Evolutionary conservation across 2,888 invertebrate genomes (phyloP), one percentile per base, ranked within the genome.

Genomic region (Noctua janthe): DNA sequence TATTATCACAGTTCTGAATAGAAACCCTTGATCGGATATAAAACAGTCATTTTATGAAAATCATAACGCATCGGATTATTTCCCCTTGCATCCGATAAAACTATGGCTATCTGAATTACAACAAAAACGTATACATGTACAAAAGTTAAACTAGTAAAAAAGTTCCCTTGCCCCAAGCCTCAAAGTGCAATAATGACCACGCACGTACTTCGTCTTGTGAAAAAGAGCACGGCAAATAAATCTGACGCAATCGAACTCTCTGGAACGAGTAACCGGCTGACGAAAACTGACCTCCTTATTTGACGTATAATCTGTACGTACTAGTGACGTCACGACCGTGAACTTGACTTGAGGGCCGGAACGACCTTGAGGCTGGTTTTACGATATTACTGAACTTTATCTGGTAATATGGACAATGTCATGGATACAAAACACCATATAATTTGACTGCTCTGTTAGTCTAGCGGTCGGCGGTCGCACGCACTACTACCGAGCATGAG

Each of bases 301-400:
- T 85, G 84, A 87, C 81, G 87, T 86, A 83, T 86, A 82, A 84
- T 79, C 78, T 86, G 77, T 78, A 71, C 35, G 43, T 29, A 20
- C 23, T 23, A 11, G 35, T 81, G 85, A 85, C 76, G 74, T 83
- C 80, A 88, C 79, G 76, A 71, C 92, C 92, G 78, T 92, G 93
- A 93, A 93, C 93, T 93, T 93, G 93, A 91, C 91, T 90, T 64
- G 43, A 82, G 82, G 81, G 62, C 81, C 83, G 69, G 43, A 73
- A 77, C 73, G 88, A 87, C 88, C 89, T 88, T 85, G 78, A 43
- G 35, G 56, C 73, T 56, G 17, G 81, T 59, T 85, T 84, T 64
- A 81, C 64, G 49, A 54, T 77, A 66, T 72, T 66, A 69, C 39
- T 51, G 13, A 70, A 72, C 71, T 35, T 71, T 29, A 66, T 74